These are phyloP conservation scores for Rotaria sp. DNA, from an alignment of 2,888 invertebrate species.

Conservation along the genomic window DNA sequence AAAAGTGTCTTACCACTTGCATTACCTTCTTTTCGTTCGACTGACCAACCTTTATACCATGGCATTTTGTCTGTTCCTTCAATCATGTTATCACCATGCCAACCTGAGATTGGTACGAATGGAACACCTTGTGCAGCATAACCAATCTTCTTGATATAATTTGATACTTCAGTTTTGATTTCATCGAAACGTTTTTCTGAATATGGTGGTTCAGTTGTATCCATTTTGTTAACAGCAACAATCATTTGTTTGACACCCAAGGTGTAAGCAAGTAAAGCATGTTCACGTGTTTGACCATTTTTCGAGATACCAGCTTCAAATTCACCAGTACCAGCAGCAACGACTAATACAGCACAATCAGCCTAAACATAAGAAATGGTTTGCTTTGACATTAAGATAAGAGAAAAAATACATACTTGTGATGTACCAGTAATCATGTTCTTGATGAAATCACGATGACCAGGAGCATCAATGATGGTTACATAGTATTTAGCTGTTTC, in stretches of 20 bases:
- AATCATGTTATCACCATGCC: conserved; percentile 99
- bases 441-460: conserved; percentile 99
- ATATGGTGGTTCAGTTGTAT: conserved; percentile 96
- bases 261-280: conserved; percentile 92
- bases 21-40: conserved; percentile 79
- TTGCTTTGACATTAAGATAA: conserved; percentile 40
- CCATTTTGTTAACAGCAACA: conserved; percentile 99
- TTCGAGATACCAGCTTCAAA: conserved; percentile 99
- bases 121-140: conserved; percentile 94
- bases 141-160: conserved; percentile 98
- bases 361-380: conserved; percentile 46
- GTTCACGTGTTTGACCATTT: conserved; percentile 98
- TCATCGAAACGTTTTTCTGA: conserved; percentile 85
- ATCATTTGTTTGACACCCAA: conserved; percentile 97
- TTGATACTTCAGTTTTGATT: conserved; percentile 95
- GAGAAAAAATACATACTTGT: conserved; percentile 48
- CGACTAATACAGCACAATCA: conserved; percentile 95
- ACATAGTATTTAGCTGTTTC: conserved; percentile 90
- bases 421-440: conserved; percentile 97
- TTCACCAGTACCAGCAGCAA: conserved; percentile 97
- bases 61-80: conserved; percentile 86
- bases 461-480: conserved; percentile 98
- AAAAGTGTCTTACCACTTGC: conserved; percentile 88
- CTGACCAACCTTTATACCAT: conserved; percentile 83
- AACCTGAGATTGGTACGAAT: conserved; percentile 98